A percentile compares a stretch with the other conserved stretches of the same genome.
phyloP scores from a whole-genome alignment of 1,140 invertebrate genomes.

The Nasonia longicornis region DNA sequence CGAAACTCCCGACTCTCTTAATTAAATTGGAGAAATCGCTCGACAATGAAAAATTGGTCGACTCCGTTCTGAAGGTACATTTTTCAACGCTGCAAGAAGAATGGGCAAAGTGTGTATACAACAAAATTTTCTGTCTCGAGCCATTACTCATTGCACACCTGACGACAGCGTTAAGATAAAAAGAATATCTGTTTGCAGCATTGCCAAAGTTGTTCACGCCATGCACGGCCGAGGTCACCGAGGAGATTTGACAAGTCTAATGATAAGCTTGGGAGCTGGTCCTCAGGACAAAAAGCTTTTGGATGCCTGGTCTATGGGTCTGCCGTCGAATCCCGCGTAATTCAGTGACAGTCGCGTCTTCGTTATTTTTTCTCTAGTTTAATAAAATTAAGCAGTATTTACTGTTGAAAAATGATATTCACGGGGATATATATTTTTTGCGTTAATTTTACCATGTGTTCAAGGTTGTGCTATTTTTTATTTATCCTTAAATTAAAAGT shows the following conservation, averaged over 20 bases:
- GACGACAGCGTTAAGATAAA: background rate
- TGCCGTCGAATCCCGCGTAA: constrained; percentile 64
- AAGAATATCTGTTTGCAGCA: constrained; percentile 53
- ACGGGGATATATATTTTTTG: constrained; percentile 24
- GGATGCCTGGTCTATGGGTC: constrained; percentile 65
- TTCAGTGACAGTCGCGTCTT: background rate
- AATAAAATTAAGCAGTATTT: constrained; percentile 40
- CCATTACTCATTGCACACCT: no score
- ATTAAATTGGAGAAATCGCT: constrained; percentile 67
- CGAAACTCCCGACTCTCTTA: constrained; percentile 65
- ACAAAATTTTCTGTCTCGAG: background rate
- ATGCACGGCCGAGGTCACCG: constrained; percentile 61
- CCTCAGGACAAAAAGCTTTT: constrained; percentile 63
- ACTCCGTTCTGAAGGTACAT: constrained; percentile 63
- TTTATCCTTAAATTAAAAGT: constrained; percentile 33
- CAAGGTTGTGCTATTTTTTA: constrained; percentile 42
- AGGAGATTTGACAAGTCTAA: constrained; percentile 61
- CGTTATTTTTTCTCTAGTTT: background rate
- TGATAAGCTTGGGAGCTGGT: constrained; percentile 66
- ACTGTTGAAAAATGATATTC: constrained; percentile 24
- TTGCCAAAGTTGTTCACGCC: constrained; percentile 64
- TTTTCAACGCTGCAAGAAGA: constrained; percentile 67
- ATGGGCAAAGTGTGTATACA: constrained; percentile 64
- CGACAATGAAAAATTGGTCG: constrained; percentile 63
- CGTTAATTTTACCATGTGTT: constrained; percentile 21